Evolutionary conservation across 1,140 invertebrate species (phyloP), one percentile per base, ranked within the genome.

Genomic region (Pogonomyrmex californicus): DNA sequence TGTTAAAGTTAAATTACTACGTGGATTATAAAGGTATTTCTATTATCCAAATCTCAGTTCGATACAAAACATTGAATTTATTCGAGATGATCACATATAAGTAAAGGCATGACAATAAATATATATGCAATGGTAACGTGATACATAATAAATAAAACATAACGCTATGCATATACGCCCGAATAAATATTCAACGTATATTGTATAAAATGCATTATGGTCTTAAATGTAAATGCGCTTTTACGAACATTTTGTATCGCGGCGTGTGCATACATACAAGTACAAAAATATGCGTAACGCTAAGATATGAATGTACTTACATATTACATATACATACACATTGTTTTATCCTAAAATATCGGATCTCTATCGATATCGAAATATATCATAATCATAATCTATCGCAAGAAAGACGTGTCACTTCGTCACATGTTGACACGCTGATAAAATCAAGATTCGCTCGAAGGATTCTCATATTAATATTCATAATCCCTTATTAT

Each of bases 81-180:
- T 75, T 93, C 85, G 71, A 91, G 82, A 91, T 86, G 87, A 91
- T 93, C 92, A 91, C 79, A 90, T 87, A 91, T 85, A 90, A 91
- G 77, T 85, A 88, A 88, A 90, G 91, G 88, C 91, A 92, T 93
- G 91, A 92, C 87, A 94, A 94, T 93, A 93, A 94, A 92, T 94
- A 93, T 93, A 91, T 90, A 92, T 88, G 90, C 91, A 89, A 94
- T 93, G 93, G 93, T 94, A 94, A 94, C 92, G 88, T 93, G 92
- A 92, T 93, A 92, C 88, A 93, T 88, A 94, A 94, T 94, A 94
- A 93, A 94, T 93, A 92, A 79, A 91, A 91, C 63, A 87, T 92
- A 91, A 92, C 70, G 70, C 86, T 89, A 86, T 91, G 86, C 76
- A 73, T 89, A 76, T 91, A 93, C 88, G 88, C 62, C 87, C 76